These are phyloP conservation scores for Phymatocera aterrima DNA, from an alignment of 2,888 invertebrate species.

Conservation along the genomic window DNA sequence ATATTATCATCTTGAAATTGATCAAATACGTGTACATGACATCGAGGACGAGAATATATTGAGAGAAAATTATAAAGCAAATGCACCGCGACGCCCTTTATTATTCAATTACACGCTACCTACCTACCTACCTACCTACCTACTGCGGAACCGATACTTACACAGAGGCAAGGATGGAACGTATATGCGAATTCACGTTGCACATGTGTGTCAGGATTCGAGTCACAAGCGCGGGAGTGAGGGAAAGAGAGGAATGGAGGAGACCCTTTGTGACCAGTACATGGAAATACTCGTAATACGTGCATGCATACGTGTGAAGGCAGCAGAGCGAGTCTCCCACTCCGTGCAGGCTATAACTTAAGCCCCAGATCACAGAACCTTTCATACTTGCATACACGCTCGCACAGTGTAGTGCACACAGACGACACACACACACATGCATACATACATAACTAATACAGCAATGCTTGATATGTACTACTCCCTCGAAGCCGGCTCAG, in stretches of 20 bases:
- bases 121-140: no score
- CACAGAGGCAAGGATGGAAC: background rate
- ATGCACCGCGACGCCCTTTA: background rate
- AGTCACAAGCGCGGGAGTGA: background rate
- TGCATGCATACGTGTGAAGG: background rate
- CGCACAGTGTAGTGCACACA: background rate
- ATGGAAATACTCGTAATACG: background rate
- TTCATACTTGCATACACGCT: slow-evolving; percentile 22
- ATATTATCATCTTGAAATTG: no score
- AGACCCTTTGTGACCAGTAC: slow-evolving; percentile 33
- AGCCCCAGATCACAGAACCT: slow-evolving; percentile 35
- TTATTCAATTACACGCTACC: background rate
- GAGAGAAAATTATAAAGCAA: background rate
- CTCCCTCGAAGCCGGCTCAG: slow-evolving; percentile 21
- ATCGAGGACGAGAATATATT: background rate
- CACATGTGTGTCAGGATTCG: background rate
- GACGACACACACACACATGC: no score
- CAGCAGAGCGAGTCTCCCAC: slow-evolving; percentile 28
- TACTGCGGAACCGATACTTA: background rate
- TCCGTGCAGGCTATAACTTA: slow-evolving; percentile 3
- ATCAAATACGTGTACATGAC: background rate
- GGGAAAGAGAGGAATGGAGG: background rate
- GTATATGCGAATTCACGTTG: background rate
- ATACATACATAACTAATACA: background rate
- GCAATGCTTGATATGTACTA: slow-evolving; percentile 19